A percentile compares a stretch with the other conserved stretches of the same genome.
phyloP scores from a whole-genome alignment of 2,113 vertebrate species.

The Grus americana region DNA sequence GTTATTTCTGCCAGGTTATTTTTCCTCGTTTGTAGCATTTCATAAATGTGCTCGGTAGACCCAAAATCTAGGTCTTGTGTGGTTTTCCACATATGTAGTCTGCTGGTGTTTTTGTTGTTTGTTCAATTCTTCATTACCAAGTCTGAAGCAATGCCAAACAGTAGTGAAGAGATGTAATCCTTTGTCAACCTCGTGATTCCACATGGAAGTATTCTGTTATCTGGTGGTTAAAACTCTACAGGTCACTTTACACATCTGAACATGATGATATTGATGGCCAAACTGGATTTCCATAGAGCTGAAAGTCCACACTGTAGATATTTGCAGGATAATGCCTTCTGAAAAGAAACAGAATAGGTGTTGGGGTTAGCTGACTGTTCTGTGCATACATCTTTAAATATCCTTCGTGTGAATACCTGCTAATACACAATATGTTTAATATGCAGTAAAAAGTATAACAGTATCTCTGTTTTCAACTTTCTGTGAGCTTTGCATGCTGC shows the following conservation, averaged over 20 bases:
- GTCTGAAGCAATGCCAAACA: neutral
- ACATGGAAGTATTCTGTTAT: neutral
- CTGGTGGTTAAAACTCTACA: neutral
- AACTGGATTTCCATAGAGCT: neutral
- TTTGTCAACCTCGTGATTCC: neutral
- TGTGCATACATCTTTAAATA: neutral
- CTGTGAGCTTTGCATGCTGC: neutral
- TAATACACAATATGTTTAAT: neutral
- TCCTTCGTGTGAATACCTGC: neutral
- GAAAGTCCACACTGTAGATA: neutral
- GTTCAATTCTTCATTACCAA: neutral
- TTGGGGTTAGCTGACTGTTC: neutral
- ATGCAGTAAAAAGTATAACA: neutral
- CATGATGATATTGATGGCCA: neutral
- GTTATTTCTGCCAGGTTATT: neutral
- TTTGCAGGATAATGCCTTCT: neutral
- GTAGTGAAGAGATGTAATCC: neutral
- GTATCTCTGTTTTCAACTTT: neutral
- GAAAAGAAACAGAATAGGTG: neutral
- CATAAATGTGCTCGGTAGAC: neutral
- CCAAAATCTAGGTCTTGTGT: neutral
- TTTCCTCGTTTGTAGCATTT: neutral
- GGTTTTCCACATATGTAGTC: neutral
- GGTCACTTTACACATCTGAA: neutral
- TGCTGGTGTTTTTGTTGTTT: neutral